Evolutionary conservation across 2,797 vertebrate genomes (phyloP), one percentile per base, ranked within the genome.

Genomic region (Bufotes viridis): DNA sequence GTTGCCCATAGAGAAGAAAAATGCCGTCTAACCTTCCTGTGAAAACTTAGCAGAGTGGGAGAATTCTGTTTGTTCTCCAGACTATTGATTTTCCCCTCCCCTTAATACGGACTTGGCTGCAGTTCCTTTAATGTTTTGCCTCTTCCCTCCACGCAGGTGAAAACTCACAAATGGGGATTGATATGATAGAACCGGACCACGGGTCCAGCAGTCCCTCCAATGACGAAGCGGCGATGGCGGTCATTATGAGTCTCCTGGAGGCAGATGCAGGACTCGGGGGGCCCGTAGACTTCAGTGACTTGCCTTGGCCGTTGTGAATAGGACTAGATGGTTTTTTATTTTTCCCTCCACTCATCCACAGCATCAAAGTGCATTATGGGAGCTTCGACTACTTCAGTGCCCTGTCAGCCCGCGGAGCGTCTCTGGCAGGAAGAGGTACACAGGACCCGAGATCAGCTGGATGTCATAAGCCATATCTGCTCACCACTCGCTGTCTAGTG

Each of bases 201-300:
- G 98, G 98, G 60, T 99, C 98, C 55, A 99, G 98, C 93, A 99
- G 98, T 92, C 98, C 98, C 81, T 99, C 97, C 91, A 98, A 98
- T 0, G 98, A 99, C 0, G 98, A 99, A 92, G 98, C 98, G 0
- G 98, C 98, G 12, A 99, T 99, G 98, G 98, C 98, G 0, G 98
- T 99, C 82, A 99, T 99, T 89, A 99, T 99, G 98, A 99, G 98
- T 91, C 96, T 99, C 90, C 93, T 99, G 93, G 98, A 99, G 95
- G 98, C 98, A 0, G 98, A 99, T 51, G 98, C 98, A 0, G 98
- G 98, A 80, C 96, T 99, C 0, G 98, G 98, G 0, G 98, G 98
- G 13, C 98, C 98, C 0, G 98, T 99, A 42, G 98, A 99, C 94
- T 99, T 99, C 92, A 99, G 98, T 3, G 98, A 99, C 93, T 96